Percentiles rank a stretch among this genome's conserved stretches.
Conservation (phyloP, 2,113 vertebrate species). For the Myrmecobius fasciatus region DNA sequence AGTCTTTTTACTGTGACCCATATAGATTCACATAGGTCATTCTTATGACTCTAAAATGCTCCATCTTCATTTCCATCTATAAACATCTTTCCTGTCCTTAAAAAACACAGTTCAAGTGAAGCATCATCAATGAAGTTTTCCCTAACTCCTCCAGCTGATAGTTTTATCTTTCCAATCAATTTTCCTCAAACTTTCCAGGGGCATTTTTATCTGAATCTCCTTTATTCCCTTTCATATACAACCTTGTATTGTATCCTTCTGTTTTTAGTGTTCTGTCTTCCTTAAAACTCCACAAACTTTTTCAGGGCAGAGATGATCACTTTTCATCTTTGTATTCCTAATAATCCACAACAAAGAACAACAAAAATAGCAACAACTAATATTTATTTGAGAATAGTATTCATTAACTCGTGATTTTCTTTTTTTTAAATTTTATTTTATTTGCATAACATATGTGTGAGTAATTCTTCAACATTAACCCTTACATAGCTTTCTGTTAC, state of each 20-base stretch:
- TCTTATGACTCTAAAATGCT: not conserved
- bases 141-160: not conserved
- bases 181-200: not conserved
- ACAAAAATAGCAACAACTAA: not conserved
- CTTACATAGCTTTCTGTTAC: no score
- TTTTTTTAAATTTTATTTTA: no score
- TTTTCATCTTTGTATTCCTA: not conserved
- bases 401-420: not conserved
- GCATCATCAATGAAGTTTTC: not conserved
- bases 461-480: no score
- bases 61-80: not conserved
- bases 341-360: not conserved
- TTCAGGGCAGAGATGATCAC: not conserved
- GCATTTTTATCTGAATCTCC: not conserved
- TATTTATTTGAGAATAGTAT: not conserved
- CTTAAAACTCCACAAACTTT: not conserved
- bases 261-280: not conserved
- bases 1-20: not conserved
- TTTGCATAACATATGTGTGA: no score
- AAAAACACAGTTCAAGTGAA: not conserved
- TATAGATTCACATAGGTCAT: not conserved
- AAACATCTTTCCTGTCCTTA: not conserved
- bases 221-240: not conserved
- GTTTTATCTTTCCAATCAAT: not conserved
- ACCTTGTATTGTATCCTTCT: not conserved